Conservation (phyloP, 2,888 invertebrate species). For the Hyppa rectilinea region DNA sequence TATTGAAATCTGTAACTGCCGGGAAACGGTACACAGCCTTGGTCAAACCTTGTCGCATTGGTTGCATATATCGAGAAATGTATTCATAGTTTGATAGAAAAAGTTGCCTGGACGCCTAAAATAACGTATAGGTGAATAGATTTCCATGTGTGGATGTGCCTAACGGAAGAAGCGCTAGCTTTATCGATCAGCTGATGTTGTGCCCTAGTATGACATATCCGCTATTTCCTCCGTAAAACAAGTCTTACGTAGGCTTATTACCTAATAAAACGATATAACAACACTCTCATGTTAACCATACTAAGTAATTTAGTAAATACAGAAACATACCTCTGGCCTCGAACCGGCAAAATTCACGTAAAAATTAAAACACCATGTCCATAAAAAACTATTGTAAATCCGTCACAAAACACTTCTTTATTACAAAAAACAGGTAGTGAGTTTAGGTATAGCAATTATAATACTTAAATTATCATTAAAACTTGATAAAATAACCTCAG, state of each 20-base stretch:
- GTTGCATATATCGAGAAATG: neutral
- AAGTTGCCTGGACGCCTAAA: neutral
- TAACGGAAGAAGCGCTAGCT: conserved; percentile 16
- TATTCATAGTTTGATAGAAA: neutral
- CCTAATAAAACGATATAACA: neutral
- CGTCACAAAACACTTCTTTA: conserved; percentile 44
- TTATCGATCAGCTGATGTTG: conserved; percentile 59
- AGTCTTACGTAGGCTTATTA: neutral
- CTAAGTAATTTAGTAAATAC: conserved; percentile 49
- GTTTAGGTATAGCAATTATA: conserved; percentile 35
- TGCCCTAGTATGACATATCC: neutral
- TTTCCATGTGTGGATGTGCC: neutral
- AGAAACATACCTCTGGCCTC: conserved; percentile 48
- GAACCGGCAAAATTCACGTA: conserved; percentile 53
- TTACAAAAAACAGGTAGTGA: conserved; percentile 20
- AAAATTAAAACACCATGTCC: conserved; percentile 54
- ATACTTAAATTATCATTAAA: conserved; percentile 50
- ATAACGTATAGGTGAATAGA: neutral
- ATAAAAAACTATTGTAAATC: conserved; percentile 40
- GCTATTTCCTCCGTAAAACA: neutral
- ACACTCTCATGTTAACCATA: neutral
- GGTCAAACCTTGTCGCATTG: neutral
- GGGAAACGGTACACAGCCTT: neutral
- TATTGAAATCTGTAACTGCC: conserved; percentile 1
- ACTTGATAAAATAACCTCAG: conserved; percentile 74